Conservation (phyloP, 2,888 invertebrate genomes). For the Sesia bembeciformis region DNA sequence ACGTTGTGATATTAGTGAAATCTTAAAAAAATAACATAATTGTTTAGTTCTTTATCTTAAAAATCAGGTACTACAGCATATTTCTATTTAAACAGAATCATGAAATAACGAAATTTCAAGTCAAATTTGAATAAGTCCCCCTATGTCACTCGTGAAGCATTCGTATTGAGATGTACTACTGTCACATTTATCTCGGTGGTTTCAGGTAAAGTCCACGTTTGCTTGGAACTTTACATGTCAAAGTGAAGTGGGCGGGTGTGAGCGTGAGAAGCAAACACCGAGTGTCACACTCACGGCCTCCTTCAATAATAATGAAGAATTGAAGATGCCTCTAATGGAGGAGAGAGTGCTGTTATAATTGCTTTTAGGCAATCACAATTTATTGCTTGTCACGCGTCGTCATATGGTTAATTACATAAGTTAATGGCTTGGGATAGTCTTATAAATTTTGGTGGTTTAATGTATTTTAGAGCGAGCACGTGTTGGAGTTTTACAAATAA, state of each 20-base stretch:
- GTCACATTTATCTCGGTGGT: background rate
- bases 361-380: constrained; percentile 36
- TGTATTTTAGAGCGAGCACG: background rate
- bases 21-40: no score
- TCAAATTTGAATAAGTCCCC: no score
- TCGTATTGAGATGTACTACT: no score
- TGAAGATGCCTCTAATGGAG: constrained; percentile 25
- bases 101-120: no score
- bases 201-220: constrained; percentile 24
- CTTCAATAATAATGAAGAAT: constrained; percentile 26
- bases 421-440: background rate
- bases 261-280: constrained; percentile 67
- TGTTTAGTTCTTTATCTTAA: no score
- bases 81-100: no score
- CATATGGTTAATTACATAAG: background rate
- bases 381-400: constrained; percentile 20
- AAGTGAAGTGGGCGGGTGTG: constrained; percentile 55
- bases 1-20: no score
- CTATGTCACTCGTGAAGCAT: no score
- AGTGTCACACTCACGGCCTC: constrained; percentile 45
- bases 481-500: background rate
- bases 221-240: constrained; percentile 16
- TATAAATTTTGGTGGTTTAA: background rate
- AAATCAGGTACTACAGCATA: no score
- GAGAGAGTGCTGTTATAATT: constrained; percentile 36